phyloP scores from a whole-genome alignment of 2,113 vertebrate genomes.

The Diadophis punctatus region DNA sequence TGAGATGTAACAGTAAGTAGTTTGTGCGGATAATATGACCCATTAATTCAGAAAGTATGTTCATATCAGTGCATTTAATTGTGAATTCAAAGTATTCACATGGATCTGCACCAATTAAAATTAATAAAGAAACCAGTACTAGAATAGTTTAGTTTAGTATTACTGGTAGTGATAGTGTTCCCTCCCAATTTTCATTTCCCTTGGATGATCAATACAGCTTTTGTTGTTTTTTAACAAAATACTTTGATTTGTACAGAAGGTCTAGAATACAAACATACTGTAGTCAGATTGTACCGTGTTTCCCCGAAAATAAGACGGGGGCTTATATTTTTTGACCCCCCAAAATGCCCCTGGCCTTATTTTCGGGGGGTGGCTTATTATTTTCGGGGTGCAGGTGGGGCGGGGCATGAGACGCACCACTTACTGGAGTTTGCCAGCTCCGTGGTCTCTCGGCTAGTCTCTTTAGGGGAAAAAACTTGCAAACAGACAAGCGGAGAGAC shows the following conservation, averaged over 20 bases:
- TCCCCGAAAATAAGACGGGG: too few relatives aligned
- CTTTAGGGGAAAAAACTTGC: too few relatives aligned
- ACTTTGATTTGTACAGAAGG: neutral
- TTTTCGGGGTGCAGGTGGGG: too few relatives aligned
- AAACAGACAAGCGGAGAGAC: too few relatives aligned
- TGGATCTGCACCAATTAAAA: neutral
- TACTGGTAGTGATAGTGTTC: too few relatives aligned
- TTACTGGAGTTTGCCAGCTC: too few relatives aligned
- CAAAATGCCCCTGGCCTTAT: too few relatives aligned
- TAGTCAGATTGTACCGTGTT: neutral
- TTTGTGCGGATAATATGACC: neutral
- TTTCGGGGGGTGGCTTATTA: too few relatives aligned
- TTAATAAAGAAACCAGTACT: neutral
- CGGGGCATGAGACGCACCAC: too few relatives aligned
- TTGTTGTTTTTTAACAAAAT: neutral
- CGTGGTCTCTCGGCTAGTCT: too few relatives aligned
- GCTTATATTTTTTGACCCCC: too few relatives aligned
- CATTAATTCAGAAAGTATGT: neutral
- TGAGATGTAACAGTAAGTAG: neutral
- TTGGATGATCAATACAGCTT: neutral
- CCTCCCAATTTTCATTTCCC: neutral
- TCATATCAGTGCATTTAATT: neutral
- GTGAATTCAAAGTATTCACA: neutral
- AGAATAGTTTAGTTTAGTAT: neutral
- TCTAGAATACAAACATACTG: neutral